These are phyloP conservation scores for Melinaea menophilus DNA, from an alignment of 2,888 invertebrate species.

Conservation along the genomic window DNA sequence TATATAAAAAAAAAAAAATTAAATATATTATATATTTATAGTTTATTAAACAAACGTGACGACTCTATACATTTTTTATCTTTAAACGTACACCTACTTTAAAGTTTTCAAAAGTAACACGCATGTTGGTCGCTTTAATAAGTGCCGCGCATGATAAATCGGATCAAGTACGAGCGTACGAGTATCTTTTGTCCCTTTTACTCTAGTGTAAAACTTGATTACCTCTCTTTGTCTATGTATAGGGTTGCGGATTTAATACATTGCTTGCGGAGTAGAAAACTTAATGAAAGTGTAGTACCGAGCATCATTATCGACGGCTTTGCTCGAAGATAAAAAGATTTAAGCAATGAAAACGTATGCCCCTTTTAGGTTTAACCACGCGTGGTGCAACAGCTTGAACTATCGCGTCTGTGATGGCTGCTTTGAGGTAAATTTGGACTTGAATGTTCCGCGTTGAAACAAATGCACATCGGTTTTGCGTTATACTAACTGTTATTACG, in stretches of 20 bases:
- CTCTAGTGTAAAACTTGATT: conserved; percentile 34
- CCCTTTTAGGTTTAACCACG: conserved; percentile 52
- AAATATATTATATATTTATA: neutral
- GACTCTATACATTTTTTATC: conserved; percentile 49
- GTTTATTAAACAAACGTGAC: conserved; percentile 13
- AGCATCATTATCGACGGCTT: conserved; percentile 71
- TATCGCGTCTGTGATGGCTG: conserved; percentile 21
- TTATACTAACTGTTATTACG: no score
- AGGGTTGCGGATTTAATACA: conserved; percentile 55
- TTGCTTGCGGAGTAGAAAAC: conserved; percentile 59
- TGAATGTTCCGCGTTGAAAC: conserved; percentile 5
- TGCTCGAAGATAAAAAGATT: conserved; percentile 62
- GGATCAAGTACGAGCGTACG: conserved; percentile 63
- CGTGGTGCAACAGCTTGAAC: conserved; percentile 37
- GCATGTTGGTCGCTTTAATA: conserved; percentile 72
- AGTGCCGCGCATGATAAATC: conserved; percentile 71
- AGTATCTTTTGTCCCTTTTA: conserved; percentile 44
- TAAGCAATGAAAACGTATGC: conserved; percentile 65
- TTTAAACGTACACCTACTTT: conserved; percentile 43
- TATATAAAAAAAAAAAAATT: no score
- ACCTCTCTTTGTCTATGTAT: conserved; percentile 43
- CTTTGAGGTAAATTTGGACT: conserved; percentile 21
- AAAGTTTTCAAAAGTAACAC: conserved; percentile 60
- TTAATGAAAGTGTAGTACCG: conserved; percentile 67
- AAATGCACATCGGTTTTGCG: no score